phyloP scores from a whole-genome alignment of 2,113 vertebrate genomes.

The Marmota flaviventris region DNA sequence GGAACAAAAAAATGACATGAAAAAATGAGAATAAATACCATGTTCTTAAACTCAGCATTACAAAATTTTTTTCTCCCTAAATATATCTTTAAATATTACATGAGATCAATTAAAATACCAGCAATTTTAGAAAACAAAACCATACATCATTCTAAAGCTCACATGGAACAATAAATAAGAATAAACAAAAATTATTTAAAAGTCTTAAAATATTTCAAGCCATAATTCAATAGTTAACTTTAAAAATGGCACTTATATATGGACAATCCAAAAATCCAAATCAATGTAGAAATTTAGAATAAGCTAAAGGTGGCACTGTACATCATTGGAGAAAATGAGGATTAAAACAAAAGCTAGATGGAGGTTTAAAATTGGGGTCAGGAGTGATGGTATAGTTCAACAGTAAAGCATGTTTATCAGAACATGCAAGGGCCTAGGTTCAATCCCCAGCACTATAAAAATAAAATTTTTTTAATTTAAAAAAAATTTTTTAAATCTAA shows the following conservation, averaged over 20 bases:
- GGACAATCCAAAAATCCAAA: no score
- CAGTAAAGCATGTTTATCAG: not conserved
- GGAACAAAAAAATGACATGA: not conserved
- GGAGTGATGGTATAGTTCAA: not conserved
- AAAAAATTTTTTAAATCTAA: not conserved
- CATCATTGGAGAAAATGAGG: not conserved
- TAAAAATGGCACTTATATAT: no score
- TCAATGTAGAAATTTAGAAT: no score
- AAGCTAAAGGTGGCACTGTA: no score
- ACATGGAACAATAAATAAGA: no score
- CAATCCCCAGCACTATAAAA: not conserved
- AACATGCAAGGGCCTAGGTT: not conserved
- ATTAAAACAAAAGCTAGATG: not conserved
- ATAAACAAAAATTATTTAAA: no score
- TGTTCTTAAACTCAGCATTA: not conserved
- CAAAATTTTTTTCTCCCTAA: not conserved
- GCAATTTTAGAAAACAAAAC: no score
- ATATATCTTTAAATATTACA: constrained; percentile 29
- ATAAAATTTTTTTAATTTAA: no score
- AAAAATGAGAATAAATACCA: not conserved
- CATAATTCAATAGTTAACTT: no score
- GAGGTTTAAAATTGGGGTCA: not conserved
- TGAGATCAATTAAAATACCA: not conserved
- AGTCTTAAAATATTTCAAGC: no score
- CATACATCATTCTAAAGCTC: no score